These are phyloP conservation scores for Coenonympha glycerion DNA, from an alignment of 2,888 invertebrate genomes.

Conservation along the genomic window DNA sequence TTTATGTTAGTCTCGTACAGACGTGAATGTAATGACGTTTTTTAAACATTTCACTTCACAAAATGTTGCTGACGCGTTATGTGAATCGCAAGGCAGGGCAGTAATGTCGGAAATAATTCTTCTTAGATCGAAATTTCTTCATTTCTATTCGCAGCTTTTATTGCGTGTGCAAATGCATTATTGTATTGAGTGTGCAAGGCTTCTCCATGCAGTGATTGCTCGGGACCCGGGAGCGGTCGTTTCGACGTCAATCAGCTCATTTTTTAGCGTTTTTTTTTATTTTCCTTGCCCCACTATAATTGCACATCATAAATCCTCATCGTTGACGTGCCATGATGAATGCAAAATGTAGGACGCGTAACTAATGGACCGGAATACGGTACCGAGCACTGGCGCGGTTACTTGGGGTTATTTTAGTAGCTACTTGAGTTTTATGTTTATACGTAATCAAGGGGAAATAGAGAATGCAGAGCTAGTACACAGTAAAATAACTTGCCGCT, in stretches of 20 bases:
- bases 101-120: no score
- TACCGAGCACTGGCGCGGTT: conserved; percentile 9
- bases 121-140: no score
- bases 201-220: conserved; percentile 19
- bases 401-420: conserved; percentile 10
- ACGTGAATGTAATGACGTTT: no score
- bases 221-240: conserved; percentile 20
- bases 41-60: no score
- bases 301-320: conserved; percentile 61
- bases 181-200: conserved; percentile 10
- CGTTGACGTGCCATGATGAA: conserved; percentile 56
- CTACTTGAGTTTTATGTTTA: neutral
- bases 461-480: neutral
- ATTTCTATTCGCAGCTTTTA: neutral
- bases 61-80: no score
- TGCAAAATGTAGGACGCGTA: conserved; percentile 43
- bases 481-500: neutral
- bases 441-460: neutral
- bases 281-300: conserved; percentile 45
- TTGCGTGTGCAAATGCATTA: neutral
- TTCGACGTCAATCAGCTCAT: conserved; percentile 35
- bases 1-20: no score
- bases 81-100: no score
- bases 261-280: conserved; percentile 45
- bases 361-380: conserved; percentile 34